Percentiles rank a stretch among this genome's conserved stretches.
Evolutionary conservation across 2,113 vertebrate genomes (phyloP).

Genomic region (Taurulus bubalis): DNA sequence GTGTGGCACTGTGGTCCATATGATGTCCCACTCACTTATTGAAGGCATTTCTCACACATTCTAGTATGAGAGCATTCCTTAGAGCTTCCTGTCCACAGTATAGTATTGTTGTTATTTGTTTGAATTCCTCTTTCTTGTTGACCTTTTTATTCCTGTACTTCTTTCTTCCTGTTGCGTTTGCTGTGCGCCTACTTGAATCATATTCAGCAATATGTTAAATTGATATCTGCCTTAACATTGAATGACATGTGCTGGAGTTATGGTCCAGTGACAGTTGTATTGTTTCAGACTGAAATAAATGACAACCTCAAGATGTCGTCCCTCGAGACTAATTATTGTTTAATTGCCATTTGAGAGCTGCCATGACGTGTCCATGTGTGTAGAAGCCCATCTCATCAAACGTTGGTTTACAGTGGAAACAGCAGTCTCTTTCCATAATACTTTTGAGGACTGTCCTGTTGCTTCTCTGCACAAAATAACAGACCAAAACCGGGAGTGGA

Average conservation of each 20-base stretch:
- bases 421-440: constrained; percentile 62
- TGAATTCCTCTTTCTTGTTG: constrained; percentile 3
- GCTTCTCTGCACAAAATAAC: constrained; percentile 51
- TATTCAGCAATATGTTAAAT: constrained; percentile 38
- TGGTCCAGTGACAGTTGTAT: constrained; percentile 49
- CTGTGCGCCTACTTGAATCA: constrained; percentile 42
- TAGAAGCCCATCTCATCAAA: constrained; percentile 46
- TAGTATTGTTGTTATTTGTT: constrained; percentile 21
- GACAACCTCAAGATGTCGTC: constrained; percentile 49
- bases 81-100: neutral
- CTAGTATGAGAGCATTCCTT: constrained; percentile 47
- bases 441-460: constrained; percentile 52
- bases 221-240: constrained; percentile 71
- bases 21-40: neutral
- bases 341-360: constrained; percentile 42
- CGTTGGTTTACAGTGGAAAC: constrained; percentile 57
- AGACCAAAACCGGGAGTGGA: constrained; percentile 58
- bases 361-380: constrained; percentile 37
- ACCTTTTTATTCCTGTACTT: neutral
- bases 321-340: constrained; percentile 40
- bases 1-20: constrained; percentile 28
- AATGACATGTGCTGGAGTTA: constrained; percentile 37
- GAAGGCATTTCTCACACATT: constrained; percentile 36
- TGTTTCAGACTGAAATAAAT: constrained; percentile 76
- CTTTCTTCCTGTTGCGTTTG: constrained; percentile 23